Evolutionary conservation across 1,140 invertebrate genomes (phyloP), one percentile per base, ranked within the genome.

Genomic region (Onthophagus taurus): DNA sequence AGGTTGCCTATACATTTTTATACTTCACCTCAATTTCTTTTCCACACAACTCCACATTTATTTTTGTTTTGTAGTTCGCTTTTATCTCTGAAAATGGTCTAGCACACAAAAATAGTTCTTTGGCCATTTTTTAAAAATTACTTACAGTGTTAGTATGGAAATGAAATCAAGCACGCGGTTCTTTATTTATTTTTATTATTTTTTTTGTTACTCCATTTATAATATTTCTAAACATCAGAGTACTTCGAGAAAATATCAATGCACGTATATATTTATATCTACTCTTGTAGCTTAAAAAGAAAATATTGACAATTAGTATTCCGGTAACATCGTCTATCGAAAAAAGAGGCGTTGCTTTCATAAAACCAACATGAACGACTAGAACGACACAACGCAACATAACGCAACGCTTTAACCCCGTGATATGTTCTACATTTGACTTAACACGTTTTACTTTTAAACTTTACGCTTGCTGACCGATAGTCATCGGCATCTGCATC

Each of bases 11-110:
- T n/a, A 3, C n/a, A 39, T 39, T 12, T 39, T 13, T 21, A 29
- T 26, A 26, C n/a, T n/a, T n/a, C n/a, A n/a, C 23, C 37, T 39
- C 37, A 39, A 39, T 39, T 39, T 39, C 37, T 29, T 39, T 39
- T 39, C 37, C 37, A 39, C 37, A 39, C 23, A 39, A 39, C 37
- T n/a, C n/a, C n/a, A n/a, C n/a, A n/a, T n/a, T 26, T 39, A 39
- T 19, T 21, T 39, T 29, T 35, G 6, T 36, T 36, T 36, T 36
- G 23, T 36, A 18, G 23, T 36, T 9, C 11, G 19, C 34, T 36
- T 20, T n/a, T n/a, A n/a, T n/a, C n/a, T n/a, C n/a, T n/a, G 23
- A 26, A 26, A 7, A 26, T 7, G 23, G 23, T 26, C 23, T 37
- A 37, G 12, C 23, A 39, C 37, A 39, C 24, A 39, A 39, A 39